A percentile compares a stretch with the other conserved stretches of the same genome.
Conservation (phyloP, 2,888 invertebrate genomes). For the Campopleginae sp. region DNA sequence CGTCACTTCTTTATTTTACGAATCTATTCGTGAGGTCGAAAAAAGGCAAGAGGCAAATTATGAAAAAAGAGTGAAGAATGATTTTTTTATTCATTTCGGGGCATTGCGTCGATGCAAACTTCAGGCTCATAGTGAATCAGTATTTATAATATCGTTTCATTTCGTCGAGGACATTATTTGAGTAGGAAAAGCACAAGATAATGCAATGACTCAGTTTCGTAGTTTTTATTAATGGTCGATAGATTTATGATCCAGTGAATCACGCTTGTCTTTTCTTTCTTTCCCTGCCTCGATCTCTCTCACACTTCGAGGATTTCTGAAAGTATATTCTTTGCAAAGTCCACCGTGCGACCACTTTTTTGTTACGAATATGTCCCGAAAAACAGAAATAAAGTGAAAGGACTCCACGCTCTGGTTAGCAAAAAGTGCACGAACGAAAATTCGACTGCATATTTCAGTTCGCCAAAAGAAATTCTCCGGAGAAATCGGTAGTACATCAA, state of each 20-base stretch:
- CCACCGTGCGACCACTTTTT: neutral
- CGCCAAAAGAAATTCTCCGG: neutral
- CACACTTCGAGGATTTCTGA: neutral
- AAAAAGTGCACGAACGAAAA: neutral
- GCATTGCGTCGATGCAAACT: too few species aligned
- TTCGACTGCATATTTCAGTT: neutral
- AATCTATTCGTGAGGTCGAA: too few species aligned
- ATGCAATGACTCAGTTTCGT: neutral
- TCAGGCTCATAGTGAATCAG: too few species aligned
- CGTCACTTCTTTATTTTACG: too few species aligned
- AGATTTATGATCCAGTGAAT: neutral
- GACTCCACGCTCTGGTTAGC: neutral
- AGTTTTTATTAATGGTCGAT: neutral
- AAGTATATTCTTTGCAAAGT: neutral
- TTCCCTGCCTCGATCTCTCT: too few species aligned
- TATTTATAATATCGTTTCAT: neutral
- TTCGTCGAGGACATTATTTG: neutral
- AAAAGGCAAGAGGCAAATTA: too few species aligned
- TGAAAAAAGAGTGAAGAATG: too few species aligned
- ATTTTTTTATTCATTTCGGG: too few species aligned
- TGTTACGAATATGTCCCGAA: neutral
- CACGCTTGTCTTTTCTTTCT: neutral
- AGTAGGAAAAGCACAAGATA: neutral
- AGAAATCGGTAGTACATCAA: neutral
- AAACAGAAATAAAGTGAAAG: slow-evolving; percentile 16